Percentiles rank a stretch among this genome's conserved stretches.
phyloP scores from a whole-genome alignment of 2,113 vertebrate genomes.

The Glaucomys volans region DNA sequence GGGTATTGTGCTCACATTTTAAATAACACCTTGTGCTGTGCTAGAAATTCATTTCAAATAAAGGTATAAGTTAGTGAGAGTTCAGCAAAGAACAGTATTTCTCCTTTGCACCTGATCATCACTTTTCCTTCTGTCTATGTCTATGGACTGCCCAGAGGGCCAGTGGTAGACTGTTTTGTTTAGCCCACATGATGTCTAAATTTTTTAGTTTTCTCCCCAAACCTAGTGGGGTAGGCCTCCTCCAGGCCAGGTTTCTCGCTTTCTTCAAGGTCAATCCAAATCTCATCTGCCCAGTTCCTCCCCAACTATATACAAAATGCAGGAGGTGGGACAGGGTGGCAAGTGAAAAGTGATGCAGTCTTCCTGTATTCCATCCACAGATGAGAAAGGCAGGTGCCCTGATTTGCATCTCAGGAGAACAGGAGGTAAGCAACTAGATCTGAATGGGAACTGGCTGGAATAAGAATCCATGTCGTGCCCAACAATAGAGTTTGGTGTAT shows the following conservation, averaged over 20 bases:
- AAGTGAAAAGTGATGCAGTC: neutral
- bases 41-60: conserved; percentile 31
- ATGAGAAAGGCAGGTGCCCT: neutral
- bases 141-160: too few relatives aligned
- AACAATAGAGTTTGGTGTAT: neutral
- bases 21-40: neutral
- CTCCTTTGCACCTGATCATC: neutral
- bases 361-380: neutral
- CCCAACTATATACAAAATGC: neutral
- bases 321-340: neutral
- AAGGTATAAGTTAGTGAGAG: neutral
- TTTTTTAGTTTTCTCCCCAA: neutral
- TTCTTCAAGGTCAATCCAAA: neutral
- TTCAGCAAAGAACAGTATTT: neutral
- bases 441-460: neutral
- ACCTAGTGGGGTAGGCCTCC: neutral
- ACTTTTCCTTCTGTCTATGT: neutral
- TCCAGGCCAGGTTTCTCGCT: neutral
- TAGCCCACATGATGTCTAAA: neutral
- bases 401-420: neutral
- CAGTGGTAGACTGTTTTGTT: neutral
- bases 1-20: neutral
- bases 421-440: neutral
- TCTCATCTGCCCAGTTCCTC: neutral
- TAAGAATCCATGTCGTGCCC: neutral